phyloP scores from a whole-genome alignment of 2,113 vertebrate species.

The Ornithorhynchus anatinus region DNA sequence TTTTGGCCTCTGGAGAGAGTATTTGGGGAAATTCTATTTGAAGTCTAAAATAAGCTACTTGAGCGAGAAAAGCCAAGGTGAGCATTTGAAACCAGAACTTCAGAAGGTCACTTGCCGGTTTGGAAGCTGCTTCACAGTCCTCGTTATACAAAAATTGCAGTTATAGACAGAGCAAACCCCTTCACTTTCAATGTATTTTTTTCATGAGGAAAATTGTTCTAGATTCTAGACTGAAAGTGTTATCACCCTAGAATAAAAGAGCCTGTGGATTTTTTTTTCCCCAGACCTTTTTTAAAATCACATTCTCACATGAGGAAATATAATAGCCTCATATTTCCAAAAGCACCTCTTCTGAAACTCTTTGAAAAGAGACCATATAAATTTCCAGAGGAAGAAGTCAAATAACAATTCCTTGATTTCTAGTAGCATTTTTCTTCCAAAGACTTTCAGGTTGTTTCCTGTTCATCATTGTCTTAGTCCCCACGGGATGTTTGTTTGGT shows the following conservation, averaged over 20 bases:
- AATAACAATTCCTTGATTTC: too few species aligned
- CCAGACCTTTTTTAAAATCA: too few species aligned
- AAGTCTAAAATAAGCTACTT: conserved; percentile 63
- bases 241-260: neutral
- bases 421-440: too few species aligned
- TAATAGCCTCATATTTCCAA: too few species aligned
- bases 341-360: too few species aligned
- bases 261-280: neutral
- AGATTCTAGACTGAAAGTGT: too few species aligned
- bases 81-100: conserved; percentile 57
- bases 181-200: conserved; percentile 16
- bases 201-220: conserved; percentile 23
- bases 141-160: conserved; percentile 28
- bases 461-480: too few species aligned
- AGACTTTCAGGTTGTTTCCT: too few species aligned
- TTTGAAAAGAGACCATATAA: too few species aligned
- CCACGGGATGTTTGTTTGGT: too few species aligned
- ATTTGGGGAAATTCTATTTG: conserved; percentile 49
- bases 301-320: too few species aligned
- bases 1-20: conserved; percentile 40
- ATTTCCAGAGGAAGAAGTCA: too few species aligned
- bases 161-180: conserved; percentile 41
- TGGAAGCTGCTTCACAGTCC: conserved; percentile 42
- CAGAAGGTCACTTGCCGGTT: conserved; percentile 56
- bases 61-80: conserved; percentile 34